Evolutionary conservation across 2,888 invertebrate genomes (phyloP), one percentile per base, ranked within the genome.

Genomic region (Agrotis ipsilon): DNA sequence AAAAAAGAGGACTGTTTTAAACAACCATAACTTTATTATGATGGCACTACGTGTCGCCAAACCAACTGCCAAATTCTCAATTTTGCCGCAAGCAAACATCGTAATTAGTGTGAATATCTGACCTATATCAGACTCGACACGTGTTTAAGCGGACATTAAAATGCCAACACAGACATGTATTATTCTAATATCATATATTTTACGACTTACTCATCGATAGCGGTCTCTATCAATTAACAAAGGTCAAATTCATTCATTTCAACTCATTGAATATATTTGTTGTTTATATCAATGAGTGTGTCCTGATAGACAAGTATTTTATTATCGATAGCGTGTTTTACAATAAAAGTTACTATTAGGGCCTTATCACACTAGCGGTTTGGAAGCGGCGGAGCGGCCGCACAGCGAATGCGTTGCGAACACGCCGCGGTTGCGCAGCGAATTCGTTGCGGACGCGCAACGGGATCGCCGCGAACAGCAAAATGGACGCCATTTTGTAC

Each of bases 181-280:
- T 66, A n/a, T 63, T 51, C 27, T 27, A 27, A 57, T 59, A 73
- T 54, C 32, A 62, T 32, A 68, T 46, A 75, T 51, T 66, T 80
- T 66, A 80, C 39, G 65, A 75, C 76, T 66, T 39, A 63, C 57
- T 68, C 81, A 57, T 64, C 49, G 69, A 78, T 75, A 80, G 65
- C 80, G 46, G 74, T 49, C 58, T 58, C 55, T 69, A 27, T 68
- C 68, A 79, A 79, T 81, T 82, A 72, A 66, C 57, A 79, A 61
- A 82, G 81, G 81, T 81, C 80, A 79, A 66, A 82, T 78, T 80
- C 58, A 80, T 80, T 80, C 63, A 82, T 49, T 77, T 67, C 58
- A 67, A 52, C 48, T 57, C 72, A 66, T 69, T 77, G 58, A 75
- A 68, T 75, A 82, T 70, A 60, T 66, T 59, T 74, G 55, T 64